Conservation (phyloP, 1,140 invertebrate species). For the Euglossa dilemma region DNA sequence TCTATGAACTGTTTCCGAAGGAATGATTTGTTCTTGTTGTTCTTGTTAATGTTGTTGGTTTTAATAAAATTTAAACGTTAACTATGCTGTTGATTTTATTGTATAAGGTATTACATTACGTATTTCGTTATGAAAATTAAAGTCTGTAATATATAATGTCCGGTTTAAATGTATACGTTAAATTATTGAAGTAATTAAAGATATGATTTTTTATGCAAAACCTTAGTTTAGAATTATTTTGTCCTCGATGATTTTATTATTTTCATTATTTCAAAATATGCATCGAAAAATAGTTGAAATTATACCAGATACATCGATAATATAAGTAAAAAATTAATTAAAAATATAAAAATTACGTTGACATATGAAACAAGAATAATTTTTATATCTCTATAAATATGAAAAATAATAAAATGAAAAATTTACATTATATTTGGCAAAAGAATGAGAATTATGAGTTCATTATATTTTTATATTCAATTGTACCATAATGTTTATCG, state of each 20-base stretch:
- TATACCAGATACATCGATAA: no score
- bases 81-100: slow-evolving; percentile 27
- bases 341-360: no score
- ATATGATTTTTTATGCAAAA: no score
- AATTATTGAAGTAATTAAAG: neutral
- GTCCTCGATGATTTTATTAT: no score
- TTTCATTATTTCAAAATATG: no score
- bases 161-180: neutral
- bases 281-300: no score
- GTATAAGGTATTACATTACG: neutral
- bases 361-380: no score
- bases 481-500: neutral
- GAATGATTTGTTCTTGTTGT: slow-evolving; percentile 63
- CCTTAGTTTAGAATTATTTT: no score
- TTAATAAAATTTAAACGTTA: slow-evolving; percentile 71
- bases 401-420: neutral
- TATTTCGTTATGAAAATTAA: neutral
- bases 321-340: no score
- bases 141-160: neutral
- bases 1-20: slow-evolving; percentile 49
- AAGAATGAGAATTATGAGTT: neutral
- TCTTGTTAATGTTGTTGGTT: slow-evolving; percentile 69
- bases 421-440: neutral
- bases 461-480: neutral
- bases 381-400: neutral